These are phyloP conservation scores for Eucidaris tribuloides DNA, from an alignment of 35 echinoderm and acorn worm genomes.

Conservation along the genomic window DNA sequence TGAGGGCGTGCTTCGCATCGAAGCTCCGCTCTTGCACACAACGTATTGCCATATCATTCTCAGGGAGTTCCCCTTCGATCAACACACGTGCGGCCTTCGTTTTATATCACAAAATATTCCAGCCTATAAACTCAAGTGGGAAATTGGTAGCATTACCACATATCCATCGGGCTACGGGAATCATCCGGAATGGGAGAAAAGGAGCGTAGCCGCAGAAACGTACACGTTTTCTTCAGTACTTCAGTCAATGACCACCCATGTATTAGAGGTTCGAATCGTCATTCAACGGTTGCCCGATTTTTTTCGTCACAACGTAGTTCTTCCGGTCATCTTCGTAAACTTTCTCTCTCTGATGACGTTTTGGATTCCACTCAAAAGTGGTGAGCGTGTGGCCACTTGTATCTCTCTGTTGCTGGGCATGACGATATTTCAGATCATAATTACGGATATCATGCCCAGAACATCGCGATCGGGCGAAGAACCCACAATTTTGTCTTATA, in stretches of 20 bases:
- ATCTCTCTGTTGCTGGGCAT: neutral
- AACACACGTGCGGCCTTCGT: neutral
- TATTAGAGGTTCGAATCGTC: neutral
- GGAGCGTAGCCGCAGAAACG: neutral
- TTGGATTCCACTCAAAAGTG: conserved; percentile 1
- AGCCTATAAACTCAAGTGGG: neutral
- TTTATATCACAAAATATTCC: neutral
- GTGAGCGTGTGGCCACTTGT: neutral
- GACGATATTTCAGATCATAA: conserved; percentile 8
- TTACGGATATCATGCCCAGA: conserved; percentile 1
- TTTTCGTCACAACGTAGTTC: neutral
- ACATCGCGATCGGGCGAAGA: neutral
- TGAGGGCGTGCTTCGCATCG: neutral
- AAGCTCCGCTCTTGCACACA: neutral
- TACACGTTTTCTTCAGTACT: neutral
- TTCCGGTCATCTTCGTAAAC: neutral
- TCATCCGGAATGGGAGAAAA: neutral
- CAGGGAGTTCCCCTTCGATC: neutral
- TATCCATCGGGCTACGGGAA: too few species aligned
- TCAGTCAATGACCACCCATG: neutral
- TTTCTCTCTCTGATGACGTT: neutral
- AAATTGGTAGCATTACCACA: neutral
- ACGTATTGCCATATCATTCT: neutral
- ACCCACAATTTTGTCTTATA: neutral
- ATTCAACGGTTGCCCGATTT: neutral